Evolutionary conservation across 2,113 vertebrate species (phyloP).

Genomic region (human (Homo sapiens)): DNA sequence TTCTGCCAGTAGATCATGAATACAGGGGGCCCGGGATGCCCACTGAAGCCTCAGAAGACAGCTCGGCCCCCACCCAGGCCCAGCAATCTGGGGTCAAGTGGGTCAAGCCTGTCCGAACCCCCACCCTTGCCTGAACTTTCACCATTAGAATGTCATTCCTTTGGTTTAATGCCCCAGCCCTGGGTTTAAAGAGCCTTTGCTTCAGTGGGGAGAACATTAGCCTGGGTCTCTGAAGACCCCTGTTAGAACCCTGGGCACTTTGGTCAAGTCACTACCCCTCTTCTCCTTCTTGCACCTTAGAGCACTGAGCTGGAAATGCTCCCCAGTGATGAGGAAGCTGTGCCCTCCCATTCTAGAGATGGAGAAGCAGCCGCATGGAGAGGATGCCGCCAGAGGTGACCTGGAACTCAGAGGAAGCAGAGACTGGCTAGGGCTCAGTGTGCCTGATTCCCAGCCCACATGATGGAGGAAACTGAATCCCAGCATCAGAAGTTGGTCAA

Average conservation of each 20-base stretch:
- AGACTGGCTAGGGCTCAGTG: accelerated
- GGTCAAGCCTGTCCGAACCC: background rate
- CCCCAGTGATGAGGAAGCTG: no score
- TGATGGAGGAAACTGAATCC: accelerated
- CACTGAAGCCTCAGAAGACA: background rate
- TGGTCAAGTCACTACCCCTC: background rate
- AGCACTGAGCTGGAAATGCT: background rate
- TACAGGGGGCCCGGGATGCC: background rate
- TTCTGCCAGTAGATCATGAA: conserved; percentile 15
- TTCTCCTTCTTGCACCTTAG: background rate
- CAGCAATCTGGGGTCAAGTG: background rate
- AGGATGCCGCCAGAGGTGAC: no score
- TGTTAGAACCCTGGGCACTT: background rate
- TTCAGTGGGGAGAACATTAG: background rate
- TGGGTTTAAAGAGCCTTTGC: background rate
- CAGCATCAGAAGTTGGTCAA: background rate
- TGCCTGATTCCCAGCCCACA: background rate
- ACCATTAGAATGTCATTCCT: background rate
- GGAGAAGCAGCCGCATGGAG: background rate
- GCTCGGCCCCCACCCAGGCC: background rate
- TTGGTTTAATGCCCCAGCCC: background rate
- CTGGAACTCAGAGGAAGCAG: background rate
- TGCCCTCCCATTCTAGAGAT: background rate
- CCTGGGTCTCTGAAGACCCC: background rate
- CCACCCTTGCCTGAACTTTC: background rate